Conservation (phyloP, 2,797 vertebrate genomes). For the Zenarchopterus dispar region DNA sequence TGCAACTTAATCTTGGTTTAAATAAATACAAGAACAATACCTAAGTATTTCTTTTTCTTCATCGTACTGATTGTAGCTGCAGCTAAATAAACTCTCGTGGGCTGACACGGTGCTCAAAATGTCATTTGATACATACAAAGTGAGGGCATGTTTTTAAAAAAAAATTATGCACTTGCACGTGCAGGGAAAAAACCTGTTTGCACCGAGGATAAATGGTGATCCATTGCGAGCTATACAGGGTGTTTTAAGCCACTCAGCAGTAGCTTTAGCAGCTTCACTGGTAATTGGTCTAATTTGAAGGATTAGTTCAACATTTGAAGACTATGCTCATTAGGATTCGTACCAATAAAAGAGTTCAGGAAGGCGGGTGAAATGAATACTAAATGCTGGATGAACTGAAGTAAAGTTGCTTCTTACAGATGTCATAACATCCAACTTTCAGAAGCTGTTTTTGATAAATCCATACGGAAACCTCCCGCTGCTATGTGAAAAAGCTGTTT, state of each 20-base stretch:
- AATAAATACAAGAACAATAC: no score
- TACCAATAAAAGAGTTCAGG: background rate
- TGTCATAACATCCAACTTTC: no score
- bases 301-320: background rate
- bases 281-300: background rate
- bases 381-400: background rate
- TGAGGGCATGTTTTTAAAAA: no score
- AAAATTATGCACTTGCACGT: background rate
- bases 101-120: background rate
- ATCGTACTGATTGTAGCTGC: background rate
- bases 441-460: no score
- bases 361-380: background rate
- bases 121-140: no score
- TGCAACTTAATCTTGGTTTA: no score
- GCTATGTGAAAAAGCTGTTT: no score
- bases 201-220: background rate
- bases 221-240: background rate
- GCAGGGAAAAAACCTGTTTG: background rate
- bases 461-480: no score
- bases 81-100: background rate
- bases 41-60: no score
- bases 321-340: background rate
- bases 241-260: constrained; percentile 3
- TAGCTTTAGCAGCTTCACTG: background rate
- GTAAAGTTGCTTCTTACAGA: background rate